Base-by-base conservation (phyloP, 23 tunicate species). In the Styela clava region DNA sequence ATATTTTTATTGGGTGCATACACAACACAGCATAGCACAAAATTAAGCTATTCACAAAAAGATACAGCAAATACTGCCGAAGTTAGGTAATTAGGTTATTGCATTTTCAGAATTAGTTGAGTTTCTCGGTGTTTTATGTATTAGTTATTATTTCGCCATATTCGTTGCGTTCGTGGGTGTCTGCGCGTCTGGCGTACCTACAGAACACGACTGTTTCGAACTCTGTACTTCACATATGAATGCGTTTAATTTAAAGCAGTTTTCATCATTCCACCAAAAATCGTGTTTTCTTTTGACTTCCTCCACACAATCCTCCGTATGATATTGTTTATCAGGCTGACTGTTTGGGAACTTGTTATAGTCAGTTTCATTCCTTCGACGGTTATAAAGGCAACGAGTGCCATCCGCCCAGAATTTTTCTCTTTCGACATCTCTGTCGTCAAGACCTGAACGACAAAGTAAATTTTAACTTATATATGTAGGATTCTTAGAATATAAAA, bases 301-400 rank as follows among this genome's bases (percentile, higher is more conserved):
- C 61, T 89, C 95, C 19, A 89, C 86, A 52, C 95, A 89, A 62
- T 89, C 95, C 56, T 89, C 95, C 3, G 95, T 85, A 67, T 79
- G 78, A 82, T 89, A 89, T 32, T 79, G 86, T 62, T 89, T 89
- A 78, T 89, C 95, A 9, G 95, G 95, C 5, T 33, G 35, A 26
- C 74, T 73, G 62, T 36, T 74, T 62, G 89, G 89, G 36, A 85
- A 89, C 32, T 81, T 71, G 78, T 86, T 76, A 69, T 61, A 89
- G 19, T 86, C 85, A 29, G 31, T 51, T 52, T 76, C 26, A 21
- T 52, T 52, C 2, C 24, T 61, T n/a, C 82, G 62, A 26, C 31
- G 51, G 62, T 82, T 37, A 65, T 85, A 89, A 21, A 79, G 27
- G 29, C 78, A 62, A 9, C 31, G 71, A 0, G 86, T 67, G 22